Evolutionary conservation across 2,113 vertebrate species (phyloP).

Genomic region (Toxostoma redivivum): DNA sequence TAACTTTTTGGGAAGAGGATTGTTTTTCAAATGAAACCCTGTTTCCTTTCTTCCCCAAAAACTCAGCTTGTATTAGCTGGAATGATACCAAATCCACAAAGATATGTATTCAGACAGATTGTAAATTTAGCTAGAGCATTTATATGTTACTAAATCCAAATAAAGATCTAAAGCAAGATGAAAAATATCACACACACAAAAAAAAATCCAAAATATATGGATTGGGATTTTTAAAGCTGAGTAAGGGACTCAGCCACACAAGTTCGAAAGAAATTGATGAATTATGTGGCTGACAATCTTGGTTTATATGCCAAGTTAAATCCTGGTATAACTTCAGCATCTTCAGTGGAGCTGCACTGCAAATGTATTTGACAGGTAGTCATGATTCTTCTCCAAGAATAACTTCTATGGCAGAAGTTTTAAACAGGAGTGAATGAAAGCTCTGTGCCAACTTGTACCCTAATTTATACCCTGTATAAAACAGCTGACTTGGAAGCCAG

Average conservation of each 20-base stretch:
- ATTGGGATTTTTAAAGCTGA: neutral
- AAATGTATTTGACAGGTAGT: neutral
- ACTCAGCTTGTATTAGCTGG: neutral
- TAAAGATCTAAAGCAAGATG: neutral
- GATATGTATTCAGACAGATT: neutral
- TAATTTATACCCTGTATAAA: neutral
- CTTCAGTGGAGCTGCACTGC: neutral
- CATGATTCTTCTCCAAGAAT: slow-evolving; percentile 17
- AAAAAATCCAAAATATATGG: neutral
- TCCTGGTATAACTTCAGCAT: neutral
- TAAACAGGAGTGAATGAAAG: slow-evolving; percentile 33
- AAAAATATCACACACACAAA: neutral
- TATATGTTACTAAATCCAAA: neutral
- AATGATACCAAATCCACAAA: neutral
- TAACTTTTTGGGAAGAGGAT: neutral
- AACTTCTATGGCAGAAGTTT: slow-evolving; percentile 13
- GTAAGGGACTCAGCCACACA: neutral
- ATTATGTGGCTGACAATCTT: neutral
- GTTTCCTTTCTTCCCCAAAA: neutral
- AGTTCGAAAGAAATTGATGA: neutral
- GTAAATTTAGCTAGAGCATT: slow-evolving; percentile 4
- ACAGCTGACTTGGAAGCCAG: slow-evolving; percentile 15
- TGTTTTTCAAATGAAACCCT: slow-evolving; percentile 3
- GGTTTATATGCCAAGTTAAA: neutral
- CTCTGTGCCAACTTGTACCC: neutral